These are phyloP conservation scores for Caradrina kadenii DNA, from an alignment of 2,888 invertebrate species.

Conservation along the genomic window DNA sequence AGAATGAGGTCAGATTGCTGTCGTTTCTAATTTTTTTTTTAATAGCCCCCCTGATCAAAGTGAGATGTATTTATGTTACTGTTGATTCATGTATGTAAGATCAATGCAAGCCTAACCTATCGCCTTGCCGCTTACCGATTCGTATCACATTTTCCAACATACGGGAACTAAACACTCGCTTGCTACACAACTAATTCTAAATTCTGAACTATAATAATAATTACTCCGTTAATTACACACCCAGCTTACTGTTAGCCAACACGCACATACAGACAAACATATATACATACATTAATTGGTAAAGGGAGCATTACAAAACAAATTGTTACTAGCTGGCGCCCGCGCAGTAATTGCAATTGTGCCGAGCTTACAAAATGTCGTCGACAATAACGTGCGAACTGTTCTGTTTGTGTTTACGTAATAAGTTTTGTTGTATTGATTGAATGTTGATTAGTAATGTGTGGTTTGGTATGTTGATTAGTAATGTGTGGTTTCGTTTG, in stretches of 20 bases:
- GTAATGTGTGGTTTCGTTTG: neutral
- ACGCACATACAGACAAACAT: conserved; percentile 50
- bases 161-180: neutral
- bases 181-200: conserved; percentile 17
- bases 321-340: conserved; percentile 64
- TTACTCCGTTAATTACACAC: conserved; percentile 53
- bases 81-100: too few relatives aligned
- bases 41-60: neutral
- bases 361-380: conserved; percentile 61
- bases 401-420: conserved; percentile 48
- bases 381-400: conserved; percentile 52
- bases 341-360: conserved; percentile 63
- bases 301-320: conserved; percentile 65
- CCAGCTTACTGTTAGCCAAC: conserved; percentile 43
- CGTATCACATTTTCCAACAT: neutral
- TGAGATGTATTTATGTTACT: too few relatives aligned
- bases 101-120: too few relatives aligned
- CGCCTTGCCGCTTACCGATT: neutral
- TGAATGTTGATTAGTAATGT: conserved; percentile 12
- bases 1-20: too few relatives aligned
- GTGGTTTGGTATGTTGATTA: conserved; percentile 9
- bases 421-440: conserved; percentile 32
- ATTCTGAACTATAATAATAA: conserved; percentile 36
- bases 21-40: too few relatives aligned
- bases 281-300: conserved; percentile 58